phyloP scores from a whole-genome alignment of 2,888 invertebrate species.

The Dasypogon diadema region DNA sequence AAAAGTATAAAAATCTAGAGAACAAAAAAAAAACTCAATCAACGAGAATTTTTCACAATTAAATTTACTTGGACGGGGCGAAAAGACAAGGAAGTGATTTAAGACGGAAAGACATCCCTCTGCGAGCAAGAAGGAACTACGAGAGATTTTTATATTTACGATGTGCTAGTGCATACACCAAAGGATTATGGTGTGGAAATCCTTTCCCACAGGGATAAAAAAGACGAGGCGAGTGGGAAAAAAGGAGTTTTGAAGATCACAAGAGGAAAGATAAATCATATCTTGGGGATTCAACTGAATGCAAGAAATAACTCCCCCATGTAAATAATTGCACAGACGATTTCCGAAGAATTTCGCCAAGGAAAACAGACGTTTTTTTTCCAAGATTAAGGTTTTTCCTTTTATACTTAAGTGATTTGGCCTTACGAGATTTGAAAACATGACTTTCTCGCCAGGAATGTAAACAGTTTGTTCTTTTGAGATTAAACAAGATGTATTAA shows the following conservation, averaged over 20 bases:
- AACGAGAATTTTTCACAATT: slow-evolving; percentile 52
- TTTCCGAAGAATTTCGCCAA: slow-evolving; percentile 51
- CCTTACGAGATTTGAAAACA: slow-evolving; percentile 47
- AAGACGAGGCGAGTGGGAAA: not conserved
- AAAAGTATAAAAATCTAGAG: slow-evolving; percentile 7
- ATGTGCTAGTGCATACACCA: slow-evolving; percentile 45
- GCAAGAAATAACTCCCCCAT: slow-evolving; percentile 59
- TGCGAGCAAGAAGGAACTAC: slow-evolving; percentile 24
- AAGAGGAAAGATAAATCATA: slow-evolving; percentile 52
- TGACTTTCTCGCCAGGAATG: slow-evolving; percentile 48
- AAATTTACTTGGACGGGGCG: slow-evolving; percentile 32
- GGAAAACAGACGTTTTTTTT: slow-evolving; percentile 51
- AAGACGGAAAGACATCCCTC: slow-evolving; percentile 48
- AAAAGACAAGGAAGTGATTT: slow-evolving; percentile 47
- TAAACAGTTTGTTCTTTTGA: slow-evolving; percentile 40
- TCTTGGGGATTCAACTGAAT: slow-evolving; percentile 49
- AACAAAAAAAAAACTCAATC: slow-evolving; percentile 47
- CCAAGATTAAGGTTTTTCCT: slow-evolving; percentile 4
- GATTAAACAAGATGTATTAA: slow-evolving; percentile 32
- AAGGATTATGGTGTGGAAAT: slow-evolving; percentile 50
- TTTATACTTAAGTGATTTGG: slow-evolving; percentile 49
- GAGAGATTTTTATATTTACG: slow-evolving; percentile 32
- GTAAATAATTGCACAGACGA: slow-evolving; percentile 59
- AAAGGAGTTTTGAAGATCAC: slow-evolving; percentile 15
- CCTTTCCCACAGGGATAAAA: slow-evolving; percentile 26